Evolutionary conservation across 2,113 vertebrate species (phyloP), one percentile per base, ranked within the genome.

Genomic region (Anoplopoma fimbria): DNA sequence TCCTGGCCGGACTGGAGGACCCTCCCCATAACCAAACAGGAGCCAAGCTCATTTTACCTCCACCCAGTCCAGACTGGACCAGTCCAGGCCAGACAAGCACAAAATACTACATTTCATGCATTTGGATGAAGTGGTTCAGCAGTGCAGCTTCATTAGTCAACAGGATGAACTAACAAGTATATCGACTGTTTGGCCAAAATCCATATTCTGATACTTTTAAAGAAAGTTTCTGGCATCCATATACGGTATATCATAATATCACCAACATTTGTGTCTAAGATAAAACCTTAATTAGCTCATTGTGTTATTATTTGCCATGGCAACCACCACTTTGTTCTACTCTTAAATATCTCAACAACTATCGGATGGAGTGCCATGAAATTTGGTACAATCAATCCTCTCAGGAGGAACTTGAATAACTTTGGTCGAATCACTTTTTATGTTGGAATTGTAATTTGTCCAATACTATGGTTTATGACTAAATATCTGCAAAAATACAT

Each of bases 21-120:
- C 93, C 89, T 94, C 93, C 92, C 90, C 90, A 88, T 83, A 92
- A 86, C 83, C n/a, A 94, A 94, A 93, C 91, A 93, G 88, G 82
- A 90, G 83, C 85, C 67, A 15, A 70, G 89, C 86, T 94, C 89
- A 87, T 84, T 93, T 91, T 92, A 91, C 90, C 82, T 80, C 87
- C 80, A 69, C 78, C 63, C 85, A 13, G 72, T 47, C 71, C 75
- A 83, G 76, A 82, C 79, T 58, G 72, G 82, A 34, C 82, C 81
- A 25, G 53, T 49, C 64, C 36, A 33, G 67, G 29, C 82, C 75
- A 76, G 82, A 84, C 65, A 60, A 79, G 78, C 36, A 58, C 72
- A 65, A 63, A 75, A 87, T 29, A 79, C 31, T 40, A 51, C 14
- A 62, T 75, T 61, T 84, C 6, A 77, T 34, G 36, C 14, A 8